These are phyloP conservation scores for Ranitomeya variabilis DNA, from an alignment of 2,113 vertebrate genomes.

Conservation along the genomic window DNA sequence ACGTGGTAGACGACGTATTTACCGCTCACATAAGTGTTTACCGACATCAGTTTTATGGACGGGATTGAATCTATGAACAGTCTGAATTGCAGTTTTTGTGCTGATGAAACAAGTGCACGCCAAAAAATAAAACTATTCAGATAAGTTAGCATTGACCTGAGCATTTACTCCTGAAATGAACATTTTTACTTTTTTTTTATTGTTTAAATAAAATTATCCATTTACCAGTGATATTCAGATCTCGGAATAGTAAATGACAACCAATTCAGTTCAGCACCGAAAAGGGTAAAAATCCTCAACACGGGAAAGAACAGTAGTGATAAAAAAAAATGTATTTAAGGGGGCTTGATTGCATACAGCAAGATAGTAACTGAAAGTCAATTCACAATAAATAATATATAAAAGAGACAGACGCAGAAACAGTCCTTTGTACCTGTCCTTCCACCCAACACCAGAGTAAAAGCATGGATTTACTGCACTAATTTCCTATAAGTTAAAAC, in stretches of 20 bases:
- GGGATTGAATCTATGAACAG: background rate
- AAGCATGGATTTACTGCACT: no score
- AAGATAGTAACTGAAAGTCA: no score
- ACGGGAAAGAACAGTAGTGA: background rate
- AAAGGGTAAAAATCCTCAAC: background rate
- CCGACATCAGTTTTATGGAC: background rate
- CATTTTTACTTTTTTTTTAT: no score
- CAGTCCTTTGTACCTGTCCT: no score
- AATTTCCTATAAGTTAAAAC: no score
- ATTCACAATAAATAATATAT: no score
- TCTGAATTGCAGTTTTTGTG: background rate
- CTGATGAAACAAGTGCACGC: background rate
- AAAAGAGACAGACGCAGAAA: no score
- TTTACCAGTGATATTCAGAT: background rate
- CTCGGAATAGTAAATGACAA: background rate
- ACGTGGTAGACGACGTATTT: background rate
- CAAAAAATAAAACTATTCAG: background rate
- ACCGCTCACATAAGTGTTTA: constrained; percentile 20
- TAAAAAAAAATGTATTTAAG: background rate
- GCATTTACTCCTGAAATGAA: background rate
- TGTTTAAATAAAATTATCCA: no score
- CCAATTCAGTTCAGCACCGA: background rate
- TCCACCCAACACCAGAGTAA: no score
- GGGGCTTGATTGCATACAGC: no score
- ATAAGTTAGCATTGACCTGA: background rate